Base-by-base conservation (phyloP, 2,797 vertebrate genomes). In the Cuculus canorus region DNA sequence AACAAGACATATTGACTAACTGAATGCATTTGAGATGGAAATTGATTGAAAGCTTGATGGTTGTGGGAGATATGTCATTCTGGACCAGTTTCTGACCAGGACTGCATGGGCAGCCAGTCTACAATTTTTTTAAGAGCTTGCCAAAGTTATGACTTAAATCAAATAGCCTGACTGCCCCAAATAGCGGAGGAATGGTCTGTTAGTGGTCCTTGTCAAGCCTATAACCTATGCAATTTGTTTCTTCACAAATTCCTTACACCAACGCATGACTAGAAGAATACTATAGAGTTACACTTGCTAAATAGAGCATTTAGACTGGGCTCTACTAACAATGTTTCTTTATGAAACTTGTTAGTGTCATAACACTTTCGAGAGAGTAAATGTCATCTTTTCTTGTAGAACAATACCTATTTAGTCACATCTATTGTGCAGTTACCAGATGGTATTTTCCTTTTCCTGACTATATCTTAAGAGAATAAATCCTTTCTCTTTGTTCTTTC, bases 391-490 rank as follows among this genome's bases (percentile, higher is more conserved):
- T 85, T 89, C 41, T 89, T 77, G 27, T 86, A 57, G 69, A 95
- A 96, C 91, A 97, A 91, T 94, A 81, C 60, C 45, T 84, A 35
- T 86, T 92, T 92, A 92, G 82, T 93, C 89, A 80, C 57, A 89
- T 73, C 47, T 76, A 25, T 65, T 88, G 63, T 45, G 27, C 22
- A 1, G 68, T 91, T 82, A 77, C 47, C 83, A 65, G 63, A 86
- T 76, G 87, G 72, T 54, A 90, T 86, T 91, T 91, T 91, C 82
- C 47, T 88, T 95, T 95, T 93, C 52, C 91, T 73, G 45, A 47
- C 57, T 89, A 82, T 14, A 78, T 73, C 77, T 92, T 37, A 87
- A 91, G 76, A 93, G 91, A 95, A 95, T 93, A 95, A 95, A 96
- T 96, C 17, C 27, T 95, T 93, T 90, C 19, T 50, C 50, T 96